Percentiles rank a stretch among this genome's conserved stretches.
Evolutionary conservation across 2,113 vertebrate genomes (phyloP).

Genomic region (Mustela lutreola): DNA sequence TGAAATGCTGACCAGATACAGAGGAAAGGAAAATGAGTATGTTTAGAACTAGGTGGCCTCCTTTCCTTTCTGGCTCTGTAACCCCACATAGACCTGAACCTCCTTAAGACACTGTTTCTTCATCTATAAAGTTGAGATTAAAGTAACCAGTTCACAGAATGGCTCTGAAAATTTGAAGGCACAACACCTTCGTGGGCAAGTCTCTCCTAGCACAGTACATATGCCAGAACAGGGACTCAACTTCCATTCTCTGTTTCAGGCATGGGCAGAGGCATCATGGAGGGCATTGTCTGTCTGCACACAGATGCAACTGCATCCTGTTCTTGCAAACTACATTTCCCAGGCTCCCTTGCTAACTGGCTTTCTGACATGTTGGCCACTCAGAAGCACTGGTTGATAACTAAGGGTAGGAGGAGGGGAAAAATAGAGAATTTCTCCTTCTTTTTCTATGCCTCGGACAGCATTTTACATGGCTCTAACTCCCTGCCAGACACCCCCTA

Average conservation of each 20-base stretch:
- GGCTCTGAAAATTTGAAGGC: not conserved
- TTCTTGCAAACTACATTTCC: not conserved
- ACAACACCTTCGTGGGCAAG: accelerated
- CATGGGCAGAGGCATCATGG: accelerated
- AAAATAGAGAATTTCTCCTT: not conserved
- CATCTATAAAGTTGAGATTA: not conserved
- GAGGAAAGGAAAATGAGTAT: not conserved
- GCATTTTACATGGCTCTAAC: not conserved
- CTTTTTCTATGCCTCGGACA: not conserved
- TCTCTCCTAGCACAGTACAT: not conserved
- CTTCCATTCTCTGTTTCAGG: not conserved
- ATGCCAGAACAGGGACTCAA: not conserved
- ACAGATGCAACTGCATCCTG: not conserved
- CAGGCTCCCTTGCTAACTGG: not conserved
- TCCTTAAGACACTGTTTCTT: not conserved
- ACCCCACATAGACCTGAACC: not conserved
- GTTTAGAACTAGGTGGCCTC: not conserved
- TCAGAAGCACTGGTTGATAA: not conserved
- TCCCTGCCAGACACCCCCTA: not conserved
- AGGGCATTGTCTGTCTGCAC: not conserved
- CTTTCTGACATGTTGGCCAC: not conserved
- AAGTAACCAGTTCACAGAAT: not conserved
- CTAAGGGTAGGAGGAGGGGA: not conserved
- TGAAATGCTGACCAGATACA: not conserved
- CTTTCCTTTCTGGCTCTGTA: not conserved